phyloP scores from a whole-genome alignment of 2,113 vertebrate genomes.

The Muntiacus muntjak region DNA sequence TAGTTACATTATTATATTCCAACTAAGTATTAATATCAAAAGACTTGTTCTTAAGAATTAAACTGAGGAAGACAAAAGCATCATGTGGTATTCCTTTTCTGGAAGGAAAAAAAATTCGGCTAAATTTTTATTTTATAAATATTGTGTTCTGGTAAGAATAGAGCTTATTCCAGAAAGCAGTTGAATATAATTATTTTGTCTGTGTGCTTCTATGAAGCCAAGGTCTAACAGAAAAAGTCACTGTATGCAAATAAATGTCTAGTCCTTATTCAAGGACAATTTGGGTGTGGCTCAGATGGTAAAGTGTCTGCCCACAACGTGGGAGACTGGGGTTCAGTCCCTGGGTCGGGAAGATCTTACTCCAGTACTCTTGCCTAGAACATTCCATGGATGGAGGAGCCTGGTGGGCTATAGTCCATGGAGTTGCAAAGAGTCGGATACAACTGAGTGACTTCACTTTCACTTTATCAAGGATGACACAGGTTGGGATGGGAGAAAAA shows the following conservation, averaged over 20 bases:
- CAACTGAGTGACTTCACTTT: neutral
- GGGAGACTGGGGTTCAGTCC: neutral
- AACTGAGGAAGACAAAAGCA: neutral
- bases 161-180: neutral
- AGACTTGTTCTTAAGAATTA: neutral
- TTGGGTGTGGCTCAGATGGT: neutral
- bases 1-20: neutral
- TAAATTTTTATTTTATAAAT: neutral
- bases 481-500: neutral
- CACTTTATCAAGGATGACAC: neutral
- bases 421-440: neutral
- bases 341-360: neutral
- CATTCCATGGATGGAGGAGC: neutral
- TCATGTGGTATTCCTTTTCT: neutral
- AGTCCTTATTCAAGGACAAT: neutral
- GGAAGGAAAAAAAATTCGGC: neutral
- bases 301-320: neutral
- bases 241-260: conserved; percentile 2
- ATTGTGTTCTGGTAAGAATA: neutral
- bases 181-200: neutral
- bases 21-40: neutral
- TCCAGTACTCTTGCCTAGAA: neutral
- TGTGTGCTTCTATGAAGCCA: neutral
- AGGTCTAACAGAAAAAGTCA: neutral
- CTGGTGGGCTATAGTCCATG: neutral